Percentiles rank a stretch among this genome's conserved stretches.
Evolutionary conservation across 2,888 invertebrate species (phyloP).

Genomic region (Itoplectis maculator): DNA sequence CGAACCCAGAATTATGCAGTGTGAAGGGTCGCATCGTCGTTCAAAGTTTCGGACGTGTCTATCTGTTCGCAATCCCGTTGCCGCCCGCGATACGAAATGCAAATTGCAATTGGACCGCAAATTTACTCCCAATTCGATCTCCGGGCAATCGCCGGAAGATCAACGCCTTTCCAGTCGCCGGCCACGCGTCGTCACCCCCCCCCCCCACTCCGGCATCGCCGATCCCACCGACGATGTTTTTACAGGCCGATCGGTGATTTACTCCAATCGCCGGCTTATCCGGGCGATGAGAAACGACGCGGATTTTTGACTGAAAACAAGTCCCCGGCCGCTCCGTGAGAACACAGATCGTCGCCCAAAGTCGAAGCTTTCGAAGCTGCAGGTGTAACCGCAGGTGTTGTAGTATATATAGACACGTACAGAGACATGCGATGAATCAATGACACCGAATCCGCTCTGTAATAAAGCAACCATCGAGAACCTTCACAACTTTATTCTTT

Average conservation of each 20-base stretch:
- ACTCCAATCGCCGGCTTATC: too few species aligned
- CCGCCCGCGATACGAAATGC: not conserved
- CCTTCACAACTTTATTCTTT: not conserved
- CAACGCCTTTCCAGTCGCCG: too few species aligned
- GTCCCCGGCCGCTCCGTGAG: not conserved
- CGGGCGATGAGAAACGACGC: too few species aligned
- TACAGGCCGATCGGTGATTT: not conserved
- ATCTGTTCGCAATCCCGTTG: not conserved
- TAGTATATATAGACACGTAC: too few species aligned
- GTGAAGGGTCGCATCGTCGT: conserved; percentile 1
- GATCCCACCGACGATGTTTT: not conserved
- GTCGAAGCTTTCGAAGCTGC: not conserved
- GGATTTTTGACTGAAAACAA: too few species aligned
- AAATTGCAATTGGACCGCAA: not conserved
- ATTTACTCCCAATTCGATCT: too few species aligned
- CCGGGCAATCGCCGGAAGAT: too few species aligned
- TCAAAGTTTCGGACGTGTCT: not conserved
- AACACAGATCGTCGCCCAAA: conserved; percentile 6
- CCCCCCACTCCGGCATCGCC: too few species aligned
- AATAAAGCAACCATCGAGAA: conserved; percentile 9
- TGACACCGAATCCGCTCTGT: conserved; percentile 4
- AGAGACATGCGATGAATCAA: not conserved
- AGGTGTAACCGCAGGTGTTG: not conserved
- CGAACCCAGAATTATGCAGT: conserved; percentile 16
- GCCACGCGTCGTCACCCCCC: too few species aligned